Evolutionary conservation across 2,888 invertebrate genomes (phyloP).

Genomic region (Diarsia mendica): DNA sequence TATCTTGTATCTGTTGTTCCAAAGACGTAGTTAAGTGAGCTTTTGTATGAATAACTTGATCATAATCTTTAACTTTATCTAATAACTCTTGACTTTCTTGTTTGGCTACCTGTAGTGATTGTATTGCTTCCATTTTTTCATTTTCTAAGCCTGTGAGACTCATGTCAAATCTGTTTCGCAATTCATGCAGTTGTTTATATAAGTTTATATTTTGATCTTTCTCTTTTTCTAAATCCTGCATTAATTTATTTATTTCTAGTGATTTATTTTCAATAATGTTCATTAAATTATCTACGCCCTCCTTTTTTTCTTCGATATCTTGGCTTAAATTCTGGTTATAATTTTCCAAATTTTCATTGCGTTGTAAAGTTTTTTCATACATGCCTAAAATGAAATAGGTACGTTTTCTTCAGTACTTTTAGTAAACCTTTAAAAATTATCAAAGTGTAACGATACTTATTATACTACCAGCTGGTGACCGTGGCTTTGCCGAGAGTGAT

Average conservation of each 20-base stretch:
- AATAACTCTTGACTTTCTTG: conserved; percentile 81
- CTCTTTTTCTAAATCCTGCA: conserved; percentile 73
- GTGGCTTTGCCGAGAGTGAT: no score
- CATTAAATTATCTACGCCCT: conserved; percentile 76
- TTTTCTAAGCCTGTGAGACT: conserved; percentile 72
- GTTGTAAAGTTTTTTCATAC: conserved; percentile 77
- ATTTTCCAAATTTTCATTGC: conserved; percentile 79
- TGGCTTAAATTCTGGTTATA: conserved; percentile 73
- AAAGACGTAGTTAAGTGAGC: conserved; percentile 67
- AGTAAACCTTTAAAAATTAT: not conserved
- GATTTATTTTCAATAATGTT: conserved; percentile 77
- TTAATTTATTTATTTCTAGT: conserved; percentile 76
- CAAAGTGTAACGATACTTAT: no score
- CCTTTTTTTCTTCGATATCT: conserved; percentile 75
- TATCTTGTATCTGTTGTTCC: conserved; percentile 66
- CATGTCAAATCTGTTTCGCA: conserved; percentile 71
- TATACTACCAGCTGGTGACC: no score
- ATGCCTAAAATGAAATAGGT: conserved; percentile 64
- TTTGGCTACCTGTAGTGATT: conserved; percentile 74
- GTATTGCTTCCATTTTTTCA: conserved; percentile 75
- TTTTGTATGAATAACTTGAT: conserved; percentile 68
- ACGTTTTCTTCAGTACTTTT: not conserved
- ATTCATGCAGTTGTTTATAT: conserved; percentile 69
- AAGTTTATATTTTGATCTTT: conserved; percentile 74
- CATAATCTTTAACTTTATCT: conserved; percentile 75